phyloP scores from a whole-genome alignment of 2,113 vertebrate genomes.

The Ammodytes marinus region DNA sequence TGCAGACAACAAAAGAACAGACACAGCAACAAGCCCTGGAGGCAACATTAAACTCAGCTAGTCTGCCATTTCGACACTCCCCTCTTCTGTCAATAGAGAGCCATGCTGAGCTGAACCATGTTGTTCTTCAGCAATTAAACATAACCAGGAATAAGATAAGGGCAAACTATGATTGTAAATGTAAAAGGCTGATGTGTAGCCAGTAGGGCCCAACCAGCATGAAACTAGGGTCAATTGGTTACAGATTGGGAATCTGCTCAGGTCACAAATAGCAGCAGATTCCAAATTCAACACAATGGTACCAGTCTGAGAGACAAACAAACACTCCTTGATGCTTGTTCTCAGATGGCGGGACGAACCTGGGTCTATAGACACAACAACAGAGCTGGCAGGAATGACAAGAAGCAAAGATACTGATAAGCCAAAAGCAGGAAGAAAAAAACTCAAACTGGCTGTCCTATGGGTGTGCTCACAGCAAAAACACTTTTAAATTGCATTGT shows the following conservation, averaged over 20 bases:
- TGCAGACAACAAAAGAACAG: conserved; percentile 74
- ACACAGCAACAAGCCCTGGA: conserved; percentile 73
- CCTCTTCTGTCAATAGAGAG: conserved; percentile 51
- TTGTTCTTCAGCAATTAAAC: conserved; percentile 33
- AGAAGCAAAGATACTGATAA: conserved; percentile 46
- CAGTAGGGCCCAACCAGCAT: conserved; percentile 34
- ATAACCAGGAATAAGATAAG: conserved; percentile 37
- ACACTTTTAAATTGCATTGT: background rate
- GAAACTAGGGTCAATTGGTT: conserved; percentile 65
- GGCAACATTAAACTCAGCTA: conserved; percentile 70
- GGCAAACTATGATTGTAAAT: conserved; percentile 40
- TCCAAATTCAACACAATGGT: conserved; percentile 16
- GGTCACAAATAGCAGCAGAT: conserved; percentile 35
- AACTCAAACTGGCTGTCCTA: background rate
- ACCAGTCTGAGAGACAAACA: conserved; percentile 28
- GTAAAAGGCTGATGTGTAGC: conserved; percentile 50
- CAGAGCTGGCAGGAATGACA: conserved; percentile 23
- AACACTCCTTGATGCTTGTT: conserved; percentile 27
- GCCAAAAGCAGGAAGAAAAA: background rate
- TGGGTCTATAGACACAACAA: conserved; percentile 35
- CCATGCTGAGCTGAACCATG: conserved; percentile 26
- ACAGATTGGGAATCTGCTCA: conserved; percentile 63
- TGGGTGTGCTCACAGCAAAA: background rate
- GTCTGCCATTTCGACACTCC: conserved; percentile 50
- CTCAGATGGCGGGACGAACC: conserved; percentile 29